Conservation (phyloP, 2,113 vertebrate genomes). For the Spea bombifrons region DNA sequence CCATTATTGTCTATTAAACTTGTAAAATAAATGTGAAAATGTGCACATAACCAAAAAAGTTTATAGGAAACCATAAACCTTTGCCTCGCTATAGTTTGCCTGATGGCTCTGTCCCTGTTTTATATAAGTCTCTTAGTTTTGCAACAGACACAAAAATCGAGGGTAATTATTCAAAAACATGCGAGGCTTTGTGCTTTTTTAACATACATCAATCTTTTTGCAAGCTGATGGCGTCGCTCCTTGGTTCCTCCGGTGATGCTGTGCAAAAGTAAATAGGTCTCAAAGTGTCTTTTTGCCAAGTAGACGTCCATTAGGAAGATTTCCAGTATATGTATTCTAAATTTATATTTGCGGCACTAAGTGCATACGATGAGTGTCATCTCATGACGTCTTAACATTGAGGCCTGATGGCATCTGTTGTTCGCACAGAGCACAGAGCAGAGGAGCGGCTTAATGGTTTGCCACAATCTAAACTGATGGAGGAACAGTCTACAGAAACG, state of each 20-base stretch:
- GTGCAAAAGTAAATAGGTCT: neutral
- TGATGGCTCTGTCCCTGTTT: too few relatives aligned
- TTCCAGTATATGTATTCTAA: conserved; percentile 19
- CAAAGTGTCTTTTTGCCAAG: conserved; percentile 32
- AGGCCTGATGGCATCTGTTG: conserved; percentile 33
- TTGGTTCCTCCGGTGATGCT: conserved; percentile 20
- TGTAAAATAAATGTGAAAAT: too few relatives aligned
- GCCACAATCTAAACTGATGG: neutral
- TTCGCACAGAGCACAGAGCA: neutral
- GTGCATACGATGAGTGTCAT: conserved; percentile 13
- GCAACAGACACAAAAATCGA: neutral
- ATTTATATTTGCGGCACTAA: neutral
- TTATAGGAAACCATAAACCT: too few relatives aligned
- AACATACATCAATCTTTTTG: neutral
- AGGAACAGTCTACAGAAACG: conserved; percentile 2
- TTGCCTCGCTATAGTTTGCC: too few relatives aligned
- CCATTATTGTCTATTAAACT: too few relatives aligned
- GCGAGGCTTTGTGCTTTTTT: neutral
- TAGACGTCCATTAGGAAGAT: conserved; percentile 14
- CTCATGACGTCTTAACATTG: conserved; percentile 4
- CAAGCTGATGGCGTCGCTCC: neutral
- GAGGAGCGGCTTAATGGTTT: conserved; percentile 7
- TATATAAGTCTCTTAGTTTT: neutral
- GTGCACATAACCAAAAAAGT: too few relatives aligned
- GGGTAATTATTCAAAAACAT: neutral